Conservation (phyloP, 2,797 vertebrate species). For the Crocodylus rhombifer region DNA sequence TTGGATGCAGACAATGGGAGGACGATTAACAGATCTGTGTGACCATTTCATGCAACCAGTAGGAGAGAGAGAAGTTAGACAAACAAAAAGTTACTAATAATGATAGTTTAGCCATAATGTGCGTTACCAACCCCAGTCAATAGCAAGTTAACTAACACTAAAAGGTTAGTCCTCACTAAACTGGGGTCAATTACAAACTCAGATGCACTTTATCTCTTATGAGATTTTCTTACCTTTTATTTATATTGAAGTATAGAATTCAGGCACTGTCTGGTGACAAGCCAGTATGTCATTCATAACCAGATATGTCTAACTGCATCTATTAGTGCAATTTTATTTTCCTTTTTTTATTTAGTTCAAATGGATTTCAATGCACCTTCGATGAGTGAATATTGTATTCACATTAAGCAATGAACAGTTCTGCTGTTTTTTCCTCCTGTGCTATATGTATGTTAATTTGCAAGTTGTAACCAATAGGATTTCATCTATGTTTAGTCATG, state of each 20-base stretch:
- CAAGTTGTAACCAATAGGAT: background rate
- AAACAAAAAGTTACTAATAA: background rate
- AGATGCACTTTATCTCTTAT: background rate
- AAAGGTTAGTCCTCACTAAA: constrained; percentile 29
- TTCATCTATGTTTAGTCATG: background rate
- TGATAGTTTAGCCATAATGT: background rate
- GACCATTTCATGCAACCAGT: background rate
- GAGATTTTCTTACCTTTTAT: background rate
- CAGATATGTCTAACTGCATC: background rate
- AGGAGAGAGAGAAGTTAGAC: background rate
- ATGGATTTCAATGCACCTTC: background rate
- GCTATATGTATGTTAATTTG: background rate
- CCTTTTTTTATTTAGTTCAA: background rate
- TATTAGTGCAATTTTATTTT: background rate
- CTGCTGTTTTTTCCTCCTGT: background rate
- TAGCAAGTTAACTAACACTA: background rate
- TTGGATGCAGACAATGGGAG: background rate
- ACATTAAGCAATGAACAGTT: background rate
- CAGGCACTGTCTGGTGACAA: background rate
- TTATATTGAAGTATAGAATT: background rate
- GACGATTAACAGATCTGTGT: background rate
- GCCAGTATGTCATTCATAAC: background rate
- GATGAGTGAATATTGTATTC: background rate
- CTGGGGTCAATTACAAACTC: background rate
- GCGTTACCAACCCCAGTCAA: background rate